Base-by-base conservation (phyloP, 23 tunicate genomes). In the Diplosoma virens region DNA sequence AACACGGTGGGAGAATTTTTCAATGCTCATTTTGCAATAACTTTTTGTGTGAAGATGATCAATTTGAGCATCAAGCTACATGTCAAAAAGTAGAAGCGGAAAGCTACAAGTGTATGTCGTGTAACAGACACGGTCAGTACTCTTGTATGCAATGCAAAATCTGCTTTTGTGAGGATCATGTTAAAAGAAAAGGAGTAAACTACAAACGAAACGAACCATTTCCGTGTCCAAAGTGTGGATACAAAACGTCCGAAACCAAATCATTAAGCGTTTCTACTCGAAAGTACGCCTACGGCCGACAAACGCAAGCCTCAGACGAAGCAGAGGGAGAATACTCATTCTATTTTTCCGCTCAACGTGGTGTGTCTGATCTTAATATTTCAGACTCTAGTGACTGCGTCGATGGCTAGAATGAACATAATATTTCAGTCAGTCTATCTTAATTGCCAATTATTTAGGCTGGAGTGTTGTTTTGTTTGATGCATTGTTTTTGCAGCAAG, bases 51-150 rank as follows among this genome's bases (percentile, higher is more conserved):
- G 98, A 87, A 72, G 98, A 93, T 56, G 98, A 93, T 50, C 98
- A 93, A 58, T 93, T 93, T 68, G 98, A 93, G 55, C 98, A 93
- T 56, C 98, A 93, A 48, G 93, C 94, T 20, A 81, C 88, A 2
- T 93, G 98, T 41, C 98, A 93, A 74, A 86, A 78, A 0, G 46
- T 93, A 17, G 98, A 93, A 18, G 41, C 89, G 0, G 98, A 93
- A 47, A 82, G 80, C 56, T 81, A 82, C 79, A 93, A 93, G 64
- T 93, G 98, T 63, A 73, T 61, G 30, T 86, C 94, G 0, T 93
- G 98, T 66, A 93, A 86, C 36, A 71, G 76, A 33, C 77, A 77
- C 37, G 98, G 98, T 22, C 98, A 87, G 61, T 87, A 71, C 53
- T 70, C 93, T 0, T 93, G 98, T 59, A 82, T 93, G 94, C 93